These are phyloP conservation scores for Euclidia mi DNA, from an alignment of 2,888 invertebrate genomes.

Conservation along the genomic window DNA sequence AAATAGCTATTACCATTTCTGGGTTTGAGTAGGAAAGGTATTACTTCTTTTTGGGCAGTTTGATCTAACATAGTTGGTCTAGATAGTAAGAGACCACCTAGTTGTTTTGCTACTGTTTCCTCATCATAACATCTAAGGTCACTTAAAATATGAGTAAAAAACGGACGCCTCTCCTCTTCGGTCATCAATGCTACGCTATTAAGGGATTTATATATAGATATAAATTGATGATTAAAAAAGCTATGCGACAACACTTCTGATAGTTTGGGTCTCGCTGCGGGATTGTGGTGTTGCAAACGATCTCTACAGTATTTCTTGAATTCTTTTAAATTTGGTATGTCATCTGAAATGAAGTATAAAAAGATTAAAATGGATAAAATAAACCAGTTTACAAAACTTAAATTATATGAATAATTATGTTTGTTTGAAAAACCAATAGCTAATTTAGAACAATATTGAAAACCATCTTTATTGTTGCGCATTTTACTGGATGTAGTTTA, in stretches of 20 bases:
- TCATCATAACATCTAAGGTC: conserved; percentile 94
- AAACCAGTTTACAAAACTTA: too few species aligned
- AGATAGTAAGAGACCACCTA: conserved; percentile 94
- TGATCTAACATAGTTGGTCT: conserved; percentile 96
- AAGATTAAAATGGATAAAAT: neutral
- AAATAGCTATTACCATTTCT: conserved; percentile 92
- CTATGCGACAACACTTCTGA: conserved; percentile 92
- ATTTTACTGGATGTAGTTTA: too few species aligned
- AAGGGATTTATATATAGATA: conserved; percentile 95
- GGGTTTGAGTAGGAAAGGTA: conserved; percentile 93
- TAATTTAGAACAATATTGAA: too few species aligned
- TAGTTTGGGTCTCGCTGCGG: conserved; percentile 92
- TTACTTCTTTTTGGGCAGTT: conserved; percentile 93
- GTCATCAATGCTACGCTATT: conserved; percentile 95
- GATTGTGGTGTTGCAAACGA: conserved; percentile 92
- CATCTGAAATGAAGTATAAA: conserved; percentile 83
- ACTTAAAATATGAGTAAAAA: conserved; percentile 93
- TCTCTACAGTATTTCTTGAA: conserved; percentile 93
- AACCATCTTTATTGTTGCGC: too few species aligned
- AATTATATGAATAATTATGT: too few species aligned
- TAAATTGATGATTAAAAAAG: conserved; percentile 96
- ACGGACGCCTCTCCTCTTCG: conserved; percentile 93
- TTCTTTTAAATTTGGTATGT: conserved; percentile 92
- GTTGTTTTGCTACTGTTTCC: conserved; percentile 94
- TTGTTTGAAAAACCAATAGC: too few species aligned